Base-by-base conservation (phyloP, 2,113 vertebrate genomes). In the Erythrocebus patas region DNA sequence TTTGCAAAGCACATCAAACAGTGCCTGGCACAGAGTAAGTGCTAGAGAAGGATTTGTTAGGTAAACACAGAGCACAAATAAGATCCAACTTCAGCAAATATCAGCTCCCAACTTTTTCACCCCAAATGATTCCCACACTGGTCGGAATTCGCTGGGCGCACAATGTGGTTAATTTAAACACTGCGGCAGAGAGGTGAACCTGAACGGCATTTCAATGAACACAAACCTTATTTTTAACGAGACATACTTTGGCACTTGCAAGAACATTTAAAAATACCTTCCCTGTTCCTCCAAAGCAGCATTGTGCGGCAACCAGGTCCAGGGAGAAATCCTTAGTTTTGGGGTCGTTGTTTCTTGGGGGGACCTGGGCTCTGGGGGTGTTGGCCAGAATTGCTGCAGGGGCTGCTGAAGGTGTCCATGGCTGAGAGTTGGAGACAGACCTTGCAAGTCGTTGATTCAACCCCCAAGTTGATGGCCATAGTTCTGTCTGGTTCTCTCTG, bases 261-360 rank as follows among this genome's bases (percentile, higher is more conserved):
- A 95, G 97, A 98, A 98, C 97, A 96, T 98, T 98, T 98, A 97
- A 98, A 98, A 98, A 98, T 98, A 98, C 97, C 87, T 95, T 72
- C 92, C 68, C 64, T 43, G 80, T 93, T 97, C 64, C 73, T 97
- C 70, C 73, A 85, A 92, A 86, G 96, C 93, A 90, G 96, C 73
- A 57, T 18, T 57, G 81, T 93, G 82, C 50, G 38, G 95, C 84
- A 87, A 61, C 82, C 72, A 81, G 86, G 96, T 93, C 97, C 25
- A 13, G 87, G 78, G 83, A 97, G 61, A 85, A 90, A 70, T 38
- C 90, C 89, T 95, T 40, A 78, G 52, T 82, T 90, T 79, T 22
- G 55, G 94, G 93, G 93, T 95, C 91, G 57, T 10, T 38, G 30
- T 45, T 88, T 93, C n/a, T 64, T n/a, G 8, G 22, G 86, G 22